Percentiles rank a stretch among this genome's conserved stretches.
phyloP scores from a whole-genome alignment of 2,888 invertebrate genomes.

The Rhorus exstirpatorius region DNA sequence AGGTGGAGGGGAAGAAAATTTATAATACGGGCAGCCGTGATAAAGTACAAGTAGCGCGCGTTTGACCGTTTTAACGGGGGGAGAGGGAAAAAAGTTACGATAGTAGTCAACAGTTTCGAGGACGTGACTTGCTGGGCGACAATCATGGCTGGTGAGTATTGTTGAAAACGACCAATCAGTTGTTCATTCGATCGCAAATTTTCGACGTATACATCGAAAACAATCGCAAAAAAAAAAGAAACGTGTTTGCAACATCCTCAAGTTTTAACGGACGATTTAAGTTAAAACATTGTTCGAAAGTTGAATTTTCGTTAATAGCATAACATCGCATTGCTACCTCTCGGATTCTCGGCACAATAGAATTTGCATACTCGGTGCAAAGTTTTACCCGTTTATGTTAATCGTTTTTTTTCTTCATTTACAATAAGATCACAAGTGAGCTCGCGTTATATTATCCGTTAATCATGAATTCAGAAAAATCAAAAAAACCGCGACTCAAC shows the following conservation, averaged over 20 bases:
- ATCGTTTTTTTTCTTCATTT: constrained; percentile 1
- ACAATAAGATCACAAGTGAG: neutral
- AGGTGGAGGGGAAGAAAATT: constrained; percentile 13
- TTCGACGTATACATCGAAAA: neutral
- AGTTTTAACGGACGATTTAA: too few species aligned
- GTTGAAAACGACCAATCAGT: constrained; percentile 57
- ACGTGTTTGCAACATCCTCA: too few species aligned
- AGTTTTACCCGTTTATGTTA: constrained; percentile 24
- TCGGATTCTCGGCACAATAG: too few species aligned
- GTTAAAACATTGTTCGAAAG: too few species aligned
- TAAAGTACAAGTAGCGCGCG: constrained; percentile 17
- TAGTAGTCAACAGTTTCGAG: constrained; percentile 72
- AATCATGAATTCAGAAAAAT: constrained; percentile 45
- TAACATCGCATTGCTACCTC: too few species aligned
- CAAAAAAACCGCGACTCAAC: constrained; percentile 60
- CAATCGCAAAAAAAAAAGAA: neutral
- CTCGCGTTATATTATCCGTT: too few species aligned
- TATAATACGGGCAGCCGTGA: constrained; percentile 13
- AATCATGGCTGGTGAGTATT: constrained; percentile 85
- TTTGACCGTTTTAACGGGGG: too few species aligned
- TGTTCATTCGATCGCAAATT: neutral
- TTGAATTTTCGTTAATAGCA: too few species aligned
- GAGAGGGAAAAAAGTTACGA: constrained; percentile 20
- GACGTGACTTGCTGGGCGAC: constrained; percentile 84
- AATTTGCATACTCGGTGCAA: neutral